Percentiles rank a stretch among this genome's conserved stretches.
These are phyloP conservation scores for Notospermus geniculatus DNA, from an alignment of 1,140 invertebrate species.

Conservation along the genomic window DNA sequence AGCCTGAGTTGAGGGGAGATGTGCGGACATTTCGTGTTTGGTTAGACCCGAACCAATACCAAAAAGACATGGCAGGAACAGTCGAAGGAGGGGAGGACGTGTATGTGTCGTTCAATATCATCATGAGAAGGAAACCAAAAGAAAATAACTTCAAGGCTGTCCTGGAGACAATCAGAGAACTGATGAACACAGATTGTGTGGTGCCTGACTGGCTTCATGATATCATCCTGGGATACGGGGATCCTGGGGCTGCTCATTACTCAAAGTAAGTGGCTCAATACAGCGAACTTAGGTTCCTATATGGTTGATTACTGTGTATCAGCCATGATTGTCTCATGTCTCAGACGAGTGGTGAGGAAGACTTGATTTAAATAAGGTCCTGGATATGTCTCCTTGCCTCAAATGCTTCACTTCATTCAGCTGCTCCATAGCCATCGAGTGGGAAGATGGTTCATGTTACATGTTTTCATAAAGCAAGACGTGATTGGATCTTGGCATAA, in stretches of 20 bases:
- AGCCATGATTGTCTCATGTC: too few species aligned
- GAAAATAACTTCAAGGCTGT: constrained; percentile 99
- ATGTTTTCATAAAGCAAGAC: too few species aligned
- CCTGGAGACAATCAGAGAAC: constrained; percentile 93
- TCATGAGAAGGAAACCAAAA: constrained; percentile 96
- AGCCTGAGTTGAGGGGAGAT: constrained; percentile 72
- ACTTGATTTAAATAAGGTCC: not conserved
- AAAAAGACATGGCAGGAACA: constrained; percentile 81
- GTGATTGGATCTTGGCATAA: too few species aligned
- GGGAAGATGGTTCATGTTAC: too few species aligned
- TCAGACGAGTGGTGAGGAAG: too few species aligned
- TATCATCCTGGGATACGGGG: constrained; percentile 95
- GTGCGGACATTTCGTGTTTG: constrained; percentile 88
- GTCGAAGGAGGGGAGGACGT: constrained; percentile 74
- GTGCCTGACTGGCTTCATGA: constrained; percentile 99
- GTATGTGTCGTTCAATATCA: constrained; percentile 96
- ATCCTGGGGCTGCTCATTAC: constrained; percentile 94
- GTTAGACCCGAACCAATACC: constrained; percentile 95
- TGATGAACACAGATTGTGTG: constrained; percentile 99
- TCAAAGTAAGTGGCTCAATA: constrained; percentile 72
- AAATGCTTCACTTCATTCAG: too few species aligned
- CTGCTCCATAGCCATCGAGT: too few species aligned
- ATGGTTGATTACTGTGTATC: too few species aligned
- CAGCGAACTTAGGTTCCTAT: too few species aligned
- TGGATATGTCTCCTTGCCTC: too few species aligned